These are phyloP conservation scores for Kuschelorhynchus macadamiae DNA, from an alignment of 2,888 invertebrate genomes.

Conservation along the genomic window DNA sequence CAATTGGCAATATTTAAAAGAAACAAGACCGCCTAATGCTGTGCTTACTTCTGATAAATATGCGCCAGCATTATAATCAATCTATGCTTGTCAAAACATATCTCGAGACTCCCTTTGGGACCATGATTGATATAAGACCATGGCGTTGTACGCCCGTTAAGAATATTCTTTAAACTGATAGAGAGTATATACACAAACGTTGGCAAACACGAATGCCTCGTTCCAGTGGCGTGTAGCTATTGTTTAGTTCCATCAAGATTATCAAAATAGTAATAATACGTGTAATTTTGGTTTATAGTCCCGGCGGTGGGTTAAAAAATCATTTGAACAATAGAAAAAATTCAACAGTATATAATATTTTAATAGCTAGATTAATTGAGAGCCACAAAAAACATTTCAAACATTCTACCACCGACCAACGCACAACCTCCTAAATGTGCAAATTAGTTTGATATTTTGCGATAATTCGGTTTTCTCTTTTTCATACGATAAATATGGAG, in stretches of 20 bases:
- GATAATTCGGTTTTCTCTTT: no score
- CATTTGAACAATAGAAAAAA: no score
- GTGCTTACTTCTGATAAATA: conserved; percentile 30
- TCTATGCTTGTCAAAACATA: conserved; percentile 46
- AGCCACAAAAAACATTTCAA: background rate
- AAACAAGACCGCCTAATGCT: conserved; percentile 28
- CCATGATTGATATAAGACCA: conserved; percentile 35
- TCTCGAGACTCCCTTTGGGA: conserved; percentile 27
- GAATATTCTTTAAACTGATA: conserved; percentile 30
- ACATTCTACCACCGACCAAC: no score
- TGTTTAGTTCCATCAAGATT: no score
- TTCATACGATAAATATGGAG: no score
- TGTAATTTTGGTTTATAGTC: background rate
- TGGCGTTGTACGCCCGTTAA: conserved; percentile 20
- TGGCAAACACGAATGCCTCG: conserved; percentile 1
- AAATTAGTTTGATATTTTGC: no score
- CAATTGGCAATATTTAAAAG: conserved; percentile 35
- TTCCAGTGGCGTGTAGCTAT: conserved; percentile 14
- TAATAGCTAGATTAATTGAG: background rate
- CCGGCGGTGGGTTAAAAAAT: no score
- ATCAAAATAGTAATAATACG: no score
- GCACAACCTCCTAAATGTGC: no score
- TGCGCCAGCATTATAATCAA: conserved; percentile 40
- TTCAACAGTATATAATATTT: background rate
- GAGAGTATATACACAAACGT: conserved; percentile 15